Percentiles rank a stretch among this genome's conserved stretches.
These are phyloP conservation scores for Scaptomyza graminum DNA, from an alignment of 1,140 invertebrate genomes.

Conservation along the genomic window DNA sequence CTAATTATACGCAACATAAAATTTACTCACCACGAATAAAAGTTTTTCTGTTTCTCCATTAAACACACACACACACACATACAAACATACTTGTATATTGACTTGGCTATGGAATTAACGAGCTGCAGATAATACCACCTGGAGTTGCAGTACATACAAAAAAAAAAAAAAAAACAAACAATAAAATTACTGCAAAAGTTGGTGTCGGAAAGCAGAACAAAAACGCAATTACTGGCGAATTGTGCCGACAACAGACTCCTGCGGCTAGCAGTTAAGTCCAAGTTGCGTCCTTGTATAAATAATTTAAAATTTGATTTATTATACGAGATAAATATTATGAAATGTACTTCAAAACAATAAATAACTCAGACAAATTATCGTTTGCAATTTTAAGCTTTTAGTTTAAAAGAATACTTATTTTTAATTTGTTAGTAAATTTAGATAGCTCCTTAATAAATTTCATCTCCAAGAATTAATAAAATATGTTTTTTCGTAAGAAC, in stretches of 20 bases:
- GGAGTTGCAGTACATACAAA: conserved; percentile 1
- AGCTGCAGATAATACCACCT: conserved; percentile 33
- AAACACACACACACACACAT: conserved; percentile 14
- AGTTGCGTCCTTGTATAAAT: conserved; percentile 4
- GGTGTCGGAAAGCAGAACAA: conserved; percentile 3
- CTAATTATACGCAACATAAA: conserved; percentile 82
- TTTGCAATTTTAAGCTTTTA: background rate
- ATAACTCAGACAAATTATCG: background rate
- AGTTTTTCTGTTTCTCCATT: conserved; percentile 32
- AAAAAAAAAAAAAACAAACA: too few relatives aligned
- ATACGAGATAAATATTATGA: background rate
- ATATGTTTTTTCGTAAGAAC: too few relatives aligned
- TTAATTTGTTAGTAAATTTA: background rate
- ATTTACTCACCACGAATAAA: conserved; percentile 65
- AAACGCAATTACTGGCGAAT: conserved; percentile 19
- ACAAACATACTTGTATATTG: conserved; percentile 42
- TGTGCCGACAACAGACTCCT: conserved; percentile 6
- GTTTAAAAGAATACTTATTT: background rate
- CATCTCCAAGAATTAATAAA: too few relatives aligned
- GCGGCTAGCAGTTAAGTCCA: conserved; percentile 13
- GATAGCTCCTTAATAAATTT: too few relatives aligned
- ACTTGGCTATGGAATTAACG: conserved; percentile 31
- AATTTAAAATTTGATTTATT: background rate
- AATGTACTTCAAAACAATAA: background rate
- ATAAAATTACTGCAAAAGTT: background rate